These are phyloP conservation scores for Listrodromus nycthemerus DNA, from an alignment of 2,888 invertebrate species.

Conservation along the genomic window DNA sequence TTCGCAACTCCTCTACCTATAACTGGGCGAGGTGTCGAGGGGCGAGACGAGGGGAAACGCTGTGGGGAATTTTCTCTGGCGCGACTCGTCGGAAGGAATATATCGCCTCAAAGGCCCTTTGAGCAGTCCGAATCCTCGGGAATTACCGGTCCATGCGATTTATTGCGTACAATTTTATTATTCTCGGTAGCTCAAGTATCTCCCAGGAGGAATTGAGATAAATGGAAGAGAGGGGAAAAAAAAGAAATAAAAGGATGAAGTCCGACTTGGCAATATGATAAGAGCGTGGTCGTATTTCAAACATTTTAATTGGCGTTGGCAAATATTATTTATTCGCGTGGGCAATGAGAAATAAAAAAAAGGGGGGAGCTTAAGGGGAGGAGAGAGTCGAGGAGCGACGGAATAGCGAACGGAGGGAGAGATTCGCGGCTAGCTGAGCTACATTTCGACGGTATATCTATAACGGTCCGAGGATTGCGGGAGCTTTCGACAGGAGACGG, in stretches of 20 bases:
- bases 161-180: slow-evolving; percentile 14
- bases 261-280: slow-evolving; percentile 26
- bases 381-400: slow-evolving; percentile 17
- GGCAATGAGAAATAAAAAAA: slow-evolving; percentile 36
- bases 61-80: slow-evolving; percentile 2
- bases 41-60: not conserved
- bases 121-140: slow-evolving; percentile 17
- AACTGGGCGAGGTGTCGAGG: slow-evolving; percentile 23
- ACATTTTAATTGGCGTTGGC: slow-evolving; percentile 66
- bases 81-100: slow-evolving; percentile 27
- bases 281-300: slow-evolving; percentile 51
- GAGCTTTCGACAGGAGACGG: slow-evolving; percentile 23
- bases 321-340: slow-evolving; percentile 65
- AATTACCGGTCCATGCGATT: slow-evolving; percentile 8
- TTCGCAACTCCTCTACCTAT: slow-evolving; percentile 42
- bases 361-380: slow-evolving; percentile 7
- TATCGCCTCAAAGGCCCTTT: slow-evolving; percentile 32
- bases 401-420: slow-evolving; percentile 14
- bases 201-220: slow-evolving; percentile 22
- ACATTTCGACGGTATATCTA: slow-evolving; percentile 7
- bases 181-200: not conserved
- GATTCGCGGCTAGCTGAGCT: slow-evolving; percentile 57
- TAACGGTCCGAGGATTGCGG: not conserved
- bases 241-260: slow-evolving; percentile 2
- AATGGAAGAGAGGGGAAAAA: not conserved